These are phyloP conservation scores for Spicauda simplicius DNA, from an alignment of 2,888 invertebrate genomes.

Conservation along the genomic window DNA sequence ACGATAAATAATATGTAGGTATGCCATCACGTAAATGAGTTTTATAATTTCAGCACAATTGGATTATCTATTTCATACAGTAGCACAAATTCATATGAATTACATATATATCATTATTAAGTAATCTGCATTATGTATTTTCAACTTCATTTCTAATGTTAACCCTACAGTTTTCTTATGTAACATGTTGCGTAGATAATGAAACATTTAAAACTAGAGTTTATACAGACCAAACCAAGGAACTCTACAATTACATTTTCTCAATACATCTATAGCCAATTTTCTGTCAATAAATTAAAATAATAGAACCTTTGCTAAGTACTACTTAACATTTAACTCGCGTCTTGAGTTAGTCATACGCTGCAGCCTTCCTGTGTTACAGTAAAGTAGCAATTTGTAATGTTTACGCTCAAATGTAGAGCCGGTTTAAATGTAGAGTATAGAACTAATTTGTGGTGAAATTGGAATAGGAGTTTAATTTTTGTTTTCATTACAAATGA, in stretches of 20 bases:
- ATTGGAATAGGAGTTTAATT: background rate
- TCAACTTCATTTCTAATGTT: background rate
- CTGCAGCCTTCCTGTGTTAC: background rate
- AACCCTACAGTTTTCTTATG: background rate
- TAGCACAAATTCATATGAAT: too few species aligned
- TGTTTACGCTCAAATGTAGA: background rate
- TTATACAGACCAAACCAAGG: too few species aligned
- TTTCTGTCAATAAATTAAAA: slow-evolving; percentile 25
- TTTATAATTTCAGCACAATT: too few species aligned
- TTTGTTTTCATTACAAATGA: background rate
- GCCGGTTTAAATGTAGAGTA: slow-evolving; percentile 1
- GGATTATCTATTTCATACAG: too few species aligned
- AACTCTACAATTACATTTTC: slow-evolving; percentile 26
- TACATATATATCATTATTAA: background rate
- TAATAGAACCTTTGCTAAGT: slow-evolving; percentile 25
- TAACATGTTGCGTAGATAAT: background rate
- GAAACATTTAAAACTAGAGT: background rate
- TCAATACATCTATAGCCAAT: slow-evolving; percentile 18
- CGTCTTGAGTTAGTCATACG: slow-evolving; percentile 18
- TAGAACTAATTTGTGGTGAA: background rate
- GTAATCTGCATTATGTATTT: too few species aligned
- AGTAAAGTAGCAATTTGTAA: background rate
- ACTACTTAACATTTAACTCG: slow-evolving; percentile 23
- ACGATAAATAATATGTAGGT: too few species aligned
- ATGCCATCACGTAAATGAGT: too few species aligned